A percentile compares a stretch with the other conserved stretches of the same genome.
phyloP scores from a whole-genome alignment of 2,888 invertebrate genomes.

The Amphipoea lucens region DNA sequence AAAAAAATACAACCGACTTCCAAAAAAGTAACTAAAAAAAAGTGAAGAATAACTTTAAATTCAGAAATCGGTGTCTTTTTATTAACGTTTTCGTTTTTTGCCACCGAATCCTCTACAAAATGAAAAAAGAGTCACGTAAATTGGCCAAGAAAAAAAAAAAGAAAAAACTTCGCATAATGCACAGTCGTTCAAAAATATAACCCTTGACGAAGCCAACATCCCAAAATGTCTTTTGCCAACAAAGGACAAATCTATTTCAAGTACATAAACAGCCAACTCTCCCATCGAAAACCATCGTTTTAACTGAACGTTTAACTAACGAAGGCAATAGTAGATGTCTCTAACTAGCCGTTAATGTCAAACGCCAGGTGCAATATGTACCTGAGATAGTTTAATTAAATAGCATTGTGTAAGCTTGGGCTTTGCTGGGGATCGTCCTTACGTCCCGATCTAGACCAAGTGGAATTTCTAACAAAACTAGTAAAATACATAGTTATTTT shows the following conservation, averaged over 20 bases:
- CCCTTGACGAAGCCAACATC: not conserved
- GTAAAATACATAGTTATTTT: not conserved
- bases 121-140: not conserved
- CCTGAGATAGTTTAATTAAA: slow-evolving; percentile 60
- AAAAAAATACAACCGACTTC: not conserved
- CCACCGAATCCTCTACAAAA: not conserved
- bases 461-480: slow-evolving; percentile 13
- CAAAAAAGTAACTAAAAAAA: not conserved
- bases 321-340: slow-evolving; percentile 32
- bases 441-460: slow-evolving; percentile 5
- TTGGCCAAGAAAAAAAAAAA: not conserved
- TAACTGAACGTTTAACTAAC: slow-evolving; percentile 29
- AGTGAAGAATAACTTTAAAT: not conserved
- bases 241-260: not conserved
- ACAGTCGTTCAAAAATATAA: not conserved
- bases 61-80: not conserved
- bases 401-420: slow-evolving; percentile 40
- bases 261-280: slow-evolving; percentile 17
- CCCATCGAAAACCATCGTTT: slow-evolving; percentile 21
- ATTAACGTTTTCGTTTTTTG: not conserved
- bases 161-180: not conserved
- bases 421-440: slow-evolving; percentile 10
- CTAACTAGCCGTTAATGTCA: slow-evolving; percentile 58
- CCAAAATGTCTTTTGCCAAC: not conserved
- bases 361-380: slow-evolving; percentile 57